phyloP scores from a whole-genome alignment of 2,797 vertebrate species.

The Chanos chanos region DNA sequence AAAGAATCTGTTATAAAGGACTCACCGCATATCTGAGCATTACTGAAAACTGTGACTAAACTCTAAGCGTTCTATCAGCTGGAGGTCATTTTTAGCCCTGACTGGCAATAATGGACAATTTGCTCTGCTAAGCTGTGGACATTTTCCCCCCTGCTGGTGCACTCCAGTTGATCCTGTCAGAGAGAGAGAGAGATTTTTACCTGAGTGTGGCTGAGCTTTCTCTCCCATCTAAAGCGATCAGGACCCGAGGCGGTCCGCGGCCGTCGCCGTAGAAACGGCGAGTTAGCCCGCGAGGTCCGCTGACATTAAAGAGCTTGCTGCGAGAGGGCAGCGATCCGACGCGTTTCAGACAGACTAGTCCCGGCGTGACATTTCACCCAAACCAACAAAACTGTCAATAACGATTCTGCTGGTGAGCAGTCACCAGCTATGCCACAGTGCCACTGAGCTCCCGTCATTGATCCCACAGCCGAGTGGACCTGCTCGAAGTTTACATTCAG shows the following conservation, averaged over 20 bases:
- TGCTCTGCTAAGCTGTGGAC: too few relatives aligned
- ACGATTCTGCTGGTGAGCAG: slow-evolving; percentile 36
- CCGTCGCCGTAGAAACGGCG: slow-evolving; percentile 34
- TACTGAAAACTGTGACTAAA: too few relatives aligned
- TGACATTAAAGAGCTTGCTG: slow-evolving; percentile 47
- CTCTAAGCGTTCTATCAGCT: too few relatives aligned
- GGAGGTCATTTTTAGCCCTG: too few relatives aligned
- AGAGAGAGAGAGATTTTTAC: slow-evolving; percentile 19
- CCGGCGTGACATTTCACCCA: slow-evolving; percentile 47
- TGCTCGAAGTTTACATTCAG: too few relatives aligned
- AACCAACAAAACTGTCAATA: slow-evolving; percentile 41
- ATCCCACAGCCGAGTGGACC: slow-evolving; percentile 10
- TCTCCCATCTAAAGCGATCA: slow-evolving; percentile 32
- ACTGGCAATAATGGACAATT: too few relatives aligned
- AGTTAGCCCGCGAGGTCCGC: slow-evolving; percentile 34
- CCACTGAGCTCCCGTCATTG: slow-evolving; percentile 21
- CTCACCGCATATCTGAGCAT: too few relatives aligned
- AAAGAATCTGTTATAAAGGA: too few relatives aligned
- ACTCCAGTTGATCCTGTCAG: background rate
- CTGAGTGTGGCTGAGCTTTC: slow-evolving; percentile 9
- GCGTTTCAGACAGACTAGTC: slow-evolving; percentile 28
- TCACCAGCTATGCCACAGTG: slow-evolving; percentile 24
- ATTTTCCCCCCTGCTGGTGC: background rate
- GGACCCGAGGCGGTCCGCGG: slow-evolving; percentile 29
- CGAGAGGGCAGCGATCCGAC: slow-evolving; percentile 26